Base-by-base conservation (phyloP, 1,140 invertebrate species). In the Epicauta chinensis region DNA sequence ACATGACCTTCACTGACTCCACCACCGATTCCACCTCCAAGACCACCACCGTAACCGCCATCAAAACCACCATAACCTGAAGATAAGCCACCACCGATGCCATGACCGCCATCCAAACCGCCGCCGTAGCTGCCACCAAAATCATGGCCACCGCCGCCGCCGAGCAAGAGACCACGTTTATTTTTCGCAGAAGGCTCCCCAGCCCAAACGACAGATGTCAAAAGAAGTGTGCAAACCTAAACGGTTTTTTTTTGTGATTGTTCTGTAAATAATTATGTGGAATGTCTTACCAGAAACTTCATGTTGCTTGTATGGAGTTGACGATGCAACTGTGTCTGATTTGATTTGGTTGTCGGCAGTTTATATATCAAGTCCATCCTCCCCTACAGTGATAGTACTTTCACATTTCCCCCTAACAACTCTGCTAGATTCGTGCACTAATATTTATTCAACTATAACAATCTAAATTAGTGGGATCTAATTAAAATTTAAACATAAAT, bases 361-460 rank as follows among this genome's bases (percentile, higher is more conserved):
- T 58, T 60, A 58, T 60, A 60, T 60, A 60, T 23, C 48, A 35
- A 47, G 35, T 45, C 30, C 54, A 60, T 53, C 55, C 59, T 60
- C 59, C 55, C 59, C 59, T 54, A 54, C 36, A 49, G 55, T 57
- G 55, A 60, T 57, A 60, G 58, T 60, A 53, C 49, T 55, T 50
- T 59, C 50, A 42, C 41, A 53, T 57, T 44, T 42, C 55, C 55
- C 35, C 53, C 55, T 40, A 41, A 50, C 38, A 50, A 32, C 36
- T 45, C 55, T 9, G 16, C 31, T 29, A 43, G 16, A 14, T 32
- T 16, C 45, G 35, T 47, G 45, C 45, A 47, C 38, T n/a, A 37
- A 47, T 38, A 38, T 37, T 47, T 47, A 38, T 37, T 47, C 45
- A 47, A 17, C 30, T 46, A 12, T 35, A 46, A 46, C 31, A 37